Percentiles rank a stretch among this genome's conserved stretches.
Evolutionary conservation across 2,888 invertebrate species (phyloP).

Genomic region (Didymodactylos carnosus): DNA sequence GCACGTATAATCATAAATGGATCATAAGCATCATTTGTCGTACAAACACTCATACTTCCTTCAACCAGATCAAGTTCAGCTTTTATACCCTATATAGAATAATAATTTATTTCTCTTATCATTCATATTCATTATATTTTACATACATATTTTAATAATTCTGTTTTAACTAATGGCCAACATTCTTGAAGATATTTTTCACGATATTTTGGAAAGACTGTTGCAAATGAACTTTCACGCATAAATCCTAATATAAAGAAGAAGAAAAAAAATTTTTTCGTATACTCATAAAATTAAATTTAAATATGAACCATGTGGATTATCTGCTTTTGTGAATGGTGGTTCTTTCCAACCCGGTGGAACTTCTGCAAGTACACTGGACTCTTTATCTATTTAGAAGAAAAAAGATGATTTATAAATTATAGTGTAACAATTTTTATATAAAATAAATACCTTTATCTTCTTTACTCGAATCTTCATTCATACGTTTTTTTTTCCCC

Average conservation of each 20-base stretch:
- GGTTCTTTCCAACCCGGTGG: constrained; percentile 12
- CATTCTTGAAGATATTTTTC: constrained; percentile 82
- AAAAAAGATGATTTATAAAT: no score
- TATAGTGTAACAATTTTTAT: no score
- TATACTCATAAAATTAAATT: not conserved
- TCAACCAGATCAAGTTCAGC: constrained; percentile 77
- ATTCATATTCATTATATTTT: not conserved
- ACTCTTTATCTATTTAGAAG: no score
- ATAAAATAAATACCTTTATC: no score
- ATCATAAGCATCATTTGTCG: constrained; percentile 88
- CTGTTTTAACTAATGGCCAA: constrained; percentile 79
- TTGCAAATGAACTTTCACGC: constrained; percentile 86
- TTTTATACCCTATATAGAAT: constrained; percentile 41
- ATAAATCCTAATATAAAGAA: constrained; percentile 44
- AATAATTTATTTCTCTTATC: not conserved
- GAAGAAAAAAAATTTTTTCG: not conserved
- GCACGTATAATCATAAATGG: constrained; percentile 89
- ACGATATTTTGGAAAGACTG: constrained; percentile 83
- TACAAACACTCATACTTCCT: constrained; percentile 77
- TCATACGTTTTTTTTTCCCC: no score
- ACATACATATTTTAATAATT: constrained; percentile 36
- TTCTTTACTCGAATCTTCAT: no score
- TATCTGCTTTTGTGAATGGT: constrained; percentile 10
- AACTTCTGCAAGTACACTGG: not conserved
- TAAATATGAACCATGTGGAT: not conserved